A percentile compares a stretch with the other conserved stretches of the same genome.
phyloP scores from a whole-genome alignment of 2,888 invertebrate species.

The Athalia rosae region DNA sequence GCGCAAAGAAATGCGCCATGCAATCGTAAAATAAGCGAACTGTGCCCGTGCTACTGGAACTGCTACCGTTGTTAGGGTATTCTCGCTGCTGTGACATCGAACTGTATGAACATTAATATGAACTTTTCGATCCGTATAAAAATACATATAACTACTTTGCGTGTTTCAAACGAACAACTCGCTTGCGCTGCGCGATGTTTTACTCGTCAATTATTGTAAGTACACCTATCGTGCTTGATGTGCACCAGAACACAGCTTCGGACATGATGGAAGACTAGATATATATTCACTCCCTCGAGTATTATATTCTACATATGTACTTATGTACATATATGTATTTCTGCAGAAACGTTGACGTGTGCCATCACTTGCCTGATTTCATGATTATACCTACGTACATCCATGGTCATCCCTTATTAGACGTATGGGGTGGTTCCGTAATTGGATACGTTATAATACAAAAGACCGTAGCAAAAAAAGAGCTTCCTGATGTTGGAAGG shows the following conservation, averaged over 20 bases:
- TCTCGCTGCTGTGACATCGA: conserved; percentile 31
- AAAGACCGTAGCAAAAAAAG: no score
- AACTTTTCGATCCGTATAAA: neutral
- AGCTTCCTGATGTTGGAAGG: neutral
- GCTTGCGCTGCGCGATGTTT: conserved; percentile 53
- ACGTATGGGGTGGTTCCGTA: no score
- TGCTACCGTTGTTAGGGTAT: conserved; percentile 4
- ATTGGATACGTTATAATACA: no score
- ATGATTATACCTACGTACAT: neutral
- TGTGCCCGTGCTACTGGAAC: neutral
- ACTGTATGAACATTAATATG: conserved; percentile 23
- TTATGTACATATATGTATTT: no score
- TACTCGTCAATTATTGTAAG: conserved; percentile 70
- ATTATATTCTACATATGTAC: no score
- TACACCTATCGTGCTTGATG: conserved; percentile 63
- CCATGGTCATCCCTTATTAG: conserved; percentile 2
- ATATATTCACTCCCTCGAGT: conserved; percentile 30
- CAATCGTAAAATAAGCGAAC: neutral
- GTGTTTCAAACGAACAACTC: conserved; percentile 53
- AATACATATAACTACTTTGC: conserved; percentile 54
- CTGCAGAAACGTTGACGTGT: neutral
- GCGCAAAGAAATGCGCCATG: neutral
- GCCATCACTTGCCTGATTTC: conserved; percentile 13
- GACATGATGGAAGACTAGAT: conserved; percentile 56
- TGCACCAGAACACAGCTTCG: conserved; percentile 52